These are phyloP conservation scores for Condylura cristata DNA, from an alignment of 2,113 vertebrate species.

Conservation along the genomic window DNA sequence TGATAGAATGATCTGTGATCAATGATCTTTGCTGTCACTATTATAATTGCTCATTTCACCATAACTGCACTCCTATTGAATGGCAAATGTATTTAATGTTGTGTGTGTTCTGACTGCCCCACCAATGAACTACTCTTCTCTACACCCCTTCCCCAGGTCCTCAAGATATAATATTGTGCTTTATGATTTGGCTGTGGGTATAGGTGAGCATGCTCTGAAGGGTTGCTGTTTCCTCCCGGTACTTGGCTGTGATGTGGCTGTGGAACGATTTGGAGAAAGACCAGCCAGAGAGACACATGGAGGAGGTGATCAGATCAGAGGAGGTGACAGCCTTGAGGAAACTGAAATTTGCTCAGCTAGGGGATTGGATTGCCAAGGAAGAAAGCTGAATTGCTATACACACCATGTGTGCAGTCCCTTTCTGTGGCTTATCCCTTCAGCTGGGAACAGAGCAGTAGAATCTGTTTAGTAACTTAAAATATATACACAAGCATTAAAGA, in stretches of 20 bases:
- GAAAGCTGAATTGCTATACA: fast-evolving
- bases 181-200: not conserved
- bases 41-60: not conserved
- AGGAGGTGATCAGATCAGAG: not conserved
- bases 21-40: not conserved
- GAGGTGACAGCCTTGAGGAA: too few species aligned
- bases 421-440: not conserved
- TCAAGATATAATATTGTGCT: not conserved
- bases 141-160: not conserved
- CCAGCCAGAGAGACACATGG: fast-evolving
- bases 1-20: not conserved
- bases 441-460: not conserved
- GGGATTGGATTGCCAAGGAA: fast-evolving
- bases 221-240: not conserved
- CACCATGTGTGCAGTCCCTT: fast-evolving
- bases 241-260: not conserved
- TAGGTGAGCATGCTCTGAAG: not conserved
- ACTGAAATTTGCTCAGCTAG: not conserved
- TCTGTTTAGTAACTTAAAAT: not conserved
- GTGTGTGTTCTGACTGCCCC: not conserved
- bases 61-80: not conserved
- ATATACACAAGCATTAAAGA: not conserved
- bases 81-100: not conserved
- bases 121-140: not conserved
- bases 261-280: too few species aligned